phyloP scores from a whole-genome alignment of 2,888 invertebrate genomes.

The Yponomeuta malinellus region DNA sequence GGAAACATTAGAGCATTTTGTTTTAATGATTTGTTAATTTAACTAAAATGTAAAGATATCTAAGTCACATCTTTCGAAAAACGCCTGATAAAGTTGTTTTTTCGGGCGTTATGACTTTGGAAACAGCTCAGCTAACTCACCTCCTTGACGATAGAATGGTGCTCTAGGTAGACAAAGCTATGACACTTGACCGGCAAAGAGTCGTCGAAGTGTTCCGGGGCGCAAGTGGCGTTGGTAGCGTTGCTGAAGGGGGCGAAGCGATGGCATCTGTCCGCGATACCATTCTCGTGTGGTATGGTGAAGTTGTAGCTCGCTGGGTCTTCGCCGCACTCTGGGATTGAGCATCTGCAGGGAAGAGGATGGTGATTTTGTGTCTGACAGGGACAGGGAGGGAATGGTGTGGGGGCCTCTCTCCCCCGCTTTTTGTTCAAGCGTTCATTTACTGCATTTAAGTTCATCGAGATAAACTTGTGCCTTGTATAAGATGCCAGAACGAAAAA shows the following conservation, averaged over 20 bases:
- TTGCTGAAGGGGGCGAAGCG: constrained; percentile 53
- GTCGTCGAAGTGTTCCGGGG: constrained; percentile 52
- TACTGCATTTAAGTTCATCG: no score
- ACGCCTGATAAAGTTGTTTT: no score
- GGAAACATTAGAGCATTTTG: no score
- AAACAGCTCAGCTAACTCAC: constrained; percentile 29
- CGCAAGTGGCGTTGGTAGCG: constrained; percentile 38
- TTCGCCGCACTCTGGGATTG: constrained; percentile 56
- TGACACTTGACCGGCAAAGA: constrained; percentile 52
- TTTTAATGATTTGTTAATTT: no score
- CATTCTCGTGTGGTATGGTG: constrained; percentile 55
- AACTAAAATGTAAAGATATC: no score
- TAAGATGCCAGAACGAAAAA: no score
- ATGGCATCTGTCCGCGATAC: constrained; percentile 47
- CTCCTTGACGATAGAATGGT: constrained; percentile 67
- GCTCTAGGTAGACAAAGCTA: constrained; percentile 55
- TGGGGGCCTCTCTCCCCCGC: no score
- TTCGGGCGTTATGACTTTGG: no score
- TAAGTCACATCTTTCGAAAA: no score
- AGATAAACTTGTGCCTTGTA: no score
- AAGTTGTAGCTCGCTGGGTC: constrained; percentile 44
- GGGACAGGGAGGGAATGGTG: no score
- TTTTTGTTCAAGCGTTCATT: no score
- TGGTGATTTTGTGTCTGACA: not conserved
- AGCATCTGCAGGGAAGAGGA: constrained; percentile 41